Percentiles rank a stretch among this genome's conserved stretches.
Conservation (phyloP, 2,888 invertebrate genomes). For the Cenopis cana region DNA sequence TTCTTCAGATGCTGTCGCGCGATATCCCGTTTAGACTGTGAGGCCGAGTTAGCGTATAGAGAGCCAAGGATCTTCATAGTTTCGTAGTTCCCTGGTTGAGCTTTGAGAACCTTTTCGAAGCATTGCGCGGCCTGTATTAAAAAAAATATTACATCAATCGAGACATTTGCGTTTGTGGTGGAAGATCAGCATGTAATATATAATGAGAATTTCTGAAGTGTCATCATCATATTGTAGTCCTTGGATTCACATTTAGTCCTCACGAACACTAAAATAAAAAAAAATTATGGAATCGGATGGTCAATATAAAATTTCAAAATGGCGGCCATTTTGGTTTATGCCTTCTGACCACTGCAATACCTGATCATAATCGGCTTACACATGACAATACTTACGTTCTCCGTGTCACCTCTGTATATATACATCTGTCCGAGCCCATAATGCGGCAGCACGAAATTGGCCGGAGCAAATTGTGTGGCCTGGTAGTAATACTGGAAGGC, state of each 20-base stretch:
- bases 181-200: background rate
- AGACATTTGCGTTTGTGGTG: background rate
- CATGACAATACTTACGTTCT: constrained; percentile 88
- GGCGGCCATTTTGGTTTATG: background rate
- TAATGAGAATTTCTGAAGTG: background rate
- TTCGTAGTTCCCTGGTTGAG: constrained; percentile 98
- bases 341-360: too few relatives aligned
- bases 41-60: constrained; percentile 95
- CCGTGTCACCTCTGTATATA: constrained; percentile 97
- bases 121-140: constrained; percentile 94
- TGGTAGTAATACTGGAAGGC: constrained; percentile 99
- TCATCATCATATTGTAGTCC: background rate
- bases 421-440: constrained; percentile 99
- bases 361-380: too few relatives aligned
- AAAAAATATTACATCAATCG: background rate
- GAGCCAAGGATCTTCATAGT: constrained; percentile 99
- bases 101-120: constrained; percentile 99
- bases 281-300: background rate
- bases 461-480: constrained; percentile 98
- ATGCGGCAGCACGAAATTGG: constrained; percentile 97
- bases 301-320: background rate
- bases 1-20: constrained; percentile 97
- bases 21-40: constrained; percentile 95
- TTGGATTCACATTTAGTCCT: background rate
- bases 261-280: background rate